These are phyloP conservation scores for Festucalex cinctus DNA, from an alignment of 2,113 vertebrate species.

Conservation along the genomic window DNA sequence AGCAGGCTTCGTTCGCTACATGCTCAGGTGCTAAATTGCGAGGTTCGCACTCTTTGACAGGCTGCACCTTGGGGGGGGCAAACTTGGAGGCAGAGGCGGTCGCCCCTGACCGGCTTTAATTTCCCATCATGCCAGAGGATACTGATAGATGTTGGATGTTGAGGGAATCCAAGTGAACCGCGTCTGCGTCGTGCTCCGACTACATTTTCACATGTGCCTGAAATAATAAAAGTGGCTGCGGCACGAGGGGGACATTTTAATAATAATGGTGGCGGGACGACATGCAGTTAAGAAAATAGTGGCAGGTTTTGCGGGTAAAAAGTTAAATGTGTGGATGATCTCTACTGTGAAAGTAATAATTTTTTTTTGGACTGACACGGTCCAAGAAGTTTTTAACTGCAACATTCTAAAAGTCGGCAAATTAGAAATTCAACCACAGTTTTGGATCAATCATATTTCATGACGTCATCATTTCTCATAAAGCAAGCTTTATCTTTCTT, in stretches of 20 bases:
- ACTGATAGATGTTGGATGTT: constrained; percentile 10
- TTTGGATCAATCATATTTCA: background rate
- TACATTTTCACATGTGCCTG: background rate
- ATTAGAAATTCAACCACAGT: background rate
- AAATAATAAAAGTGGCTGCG: constrained; percentile 3
- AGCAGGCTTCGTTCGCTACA: background rate
- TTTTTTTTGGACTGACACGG: background rate
- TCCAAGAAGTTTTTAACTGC: background rate
- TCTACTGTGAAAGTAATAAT: background rate
- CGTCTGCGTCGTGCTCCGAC: background rate
- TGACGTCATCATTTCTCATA: background rate
- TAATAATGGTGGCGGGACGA: background rate
- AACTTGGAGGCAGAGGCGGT: constrained; percentile 24
- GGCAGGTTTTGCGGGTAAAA: background rate
- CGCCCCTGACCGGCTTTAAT: constrained; percentile 26
- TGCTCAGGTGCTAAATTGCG: background rate
- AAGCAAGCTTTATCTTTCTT: background rate
- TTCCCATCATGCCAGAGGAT: constrained; percentile 16
- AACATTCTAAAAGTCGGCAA: background rate
- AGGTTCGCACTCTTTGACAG: constrained; percentile 11
- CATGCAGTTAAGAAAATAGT: constrained; percentile 6
- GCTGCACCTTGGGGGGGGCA: constrained; percentile 18
- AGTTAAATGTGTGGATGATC: background rate
- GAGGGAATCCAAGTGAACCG: constrained; percentile 1
- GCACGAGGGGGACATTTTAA: background rate